These are phyloP conservation scores for Ctena decussata DNA, from an alignment of 2,888 invertebrate species.

Conservation along the genomic window DNA sequence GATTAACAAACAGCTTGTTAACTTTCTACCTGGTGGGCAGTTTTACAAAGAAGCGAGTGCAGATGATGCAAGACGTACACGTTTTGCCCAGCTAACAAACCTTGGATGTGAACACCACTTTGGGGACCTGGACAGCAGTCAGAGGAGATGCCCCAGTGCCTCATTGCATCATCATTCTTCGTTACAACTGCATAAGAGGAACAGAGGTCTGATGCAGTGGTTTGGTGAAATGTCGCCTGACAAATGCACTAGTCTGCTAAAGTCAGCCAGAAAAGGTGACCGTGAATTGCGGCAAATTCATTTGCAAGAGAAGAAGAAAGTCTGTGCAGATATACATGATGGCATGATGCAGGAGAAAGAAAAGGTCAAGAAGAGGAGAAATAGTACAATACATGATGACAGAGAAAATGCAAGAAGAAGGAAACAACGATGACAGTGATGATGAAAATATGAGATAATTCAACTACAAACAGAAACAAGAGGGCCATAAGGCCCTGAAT, in stretches of 20 bases:
- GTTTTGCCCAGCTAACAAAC: too few relatives aligned
- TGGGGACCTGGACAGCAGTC: too few relatives aligned
- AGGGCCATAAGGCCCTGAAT: too few relatives aligned
- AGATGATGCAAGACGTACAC: too few relatives aligned
- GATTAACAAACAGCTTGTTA: too few relatives aligned
- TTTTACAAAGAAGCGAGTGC: too few relatives aligned
- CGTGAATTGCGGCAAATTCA: not conserved
- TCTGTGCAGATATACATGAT: too few relatives aligned
- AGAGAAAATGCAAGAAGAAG: not conserved
- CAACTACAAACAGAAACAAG: not conserved
- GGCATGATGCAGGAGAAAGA: not conserved
- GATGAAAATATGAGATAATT: not conserved
- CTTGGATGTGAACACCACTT: too few relatives aligned
- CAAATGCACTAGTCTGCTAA: not conserved
- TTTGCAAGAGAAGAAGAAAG: not conserved
- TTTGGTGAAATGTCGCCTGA: not conserved
- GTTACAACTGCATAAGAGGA: not conserved
- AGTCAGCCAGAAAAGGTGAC: not conserved
- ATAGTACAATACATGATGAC: not conserved
- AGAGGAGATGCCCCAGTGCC: too few relatives aligned
- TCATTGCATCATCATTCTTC: not conserved
- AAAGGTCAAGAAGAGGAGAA: not conserved
- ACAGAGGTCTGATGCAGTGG: not conserved
- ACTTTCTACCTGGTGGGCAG: too few relatives aligned
- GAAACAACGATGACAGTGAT: not conserved